Evolutionary conservation across 2,888 invertebrate genomes (phyloP), one percentile per base, ranked within the genome.

Genomic region (Andrena trimmerana): DNA sequence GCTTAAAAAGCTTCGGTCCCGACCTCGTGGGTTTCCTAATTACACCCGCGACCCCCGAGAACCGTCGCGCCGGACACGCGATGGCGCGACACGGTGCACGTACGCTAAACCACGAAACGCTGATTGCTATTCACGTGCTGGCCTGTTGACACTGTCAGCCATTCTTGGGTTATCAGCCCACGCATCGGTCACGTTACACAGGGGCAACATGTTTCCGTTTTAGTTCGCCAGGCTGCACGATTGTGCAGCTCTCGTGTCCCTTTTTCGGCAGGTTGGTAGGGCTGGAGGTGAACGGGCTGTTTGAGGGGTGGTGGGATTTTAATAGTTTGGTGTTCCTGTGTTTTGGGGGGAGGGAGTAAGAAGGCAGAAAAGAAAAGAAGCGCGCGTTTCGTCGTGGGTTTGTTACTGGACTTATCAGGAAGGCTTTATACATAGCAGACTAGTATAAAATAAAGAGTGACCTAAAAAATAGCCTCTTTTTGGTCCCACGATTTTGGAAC

Each of bases 71-170:
- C 33, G 48, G n/a, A 65, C 48, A n/a, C 60, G 50, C 31, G 66
- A 63, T 27, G 24, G 48, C 66, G 36, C 20, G 54, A 48, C 63
- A 72, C 84, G 75, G 65, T 48, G 57, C 13, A 70, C 71, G 24
- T 60, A 70, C 67, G 69, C 59, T 63, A 42, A 42, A 42, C 42
- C 70, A 71, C 57, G 31, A 62, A 67, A 75, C 52, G 27, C 59
- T 75, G 81, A 60, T 83, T 77, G 66, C 10, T 76, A 72, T 81
- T 83, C 86, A 75, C 71, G 65, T 78, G 65, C 16, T 67, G 70
- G 57, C 29, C 31, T 36, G 50, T 74, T 65, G 48, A 42, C 59
- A 36, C 31, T 50, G 71, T 7, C 80, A 31, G 62, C 63, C 67
- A 88, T 63, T 68, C 60, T 29, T 29, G 48, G 62, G 20, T 74